Evolutionary conservation across 1,140 invertebrate species (phyloP).

Genomic region (Panagrolaimus sp.): DNA sequence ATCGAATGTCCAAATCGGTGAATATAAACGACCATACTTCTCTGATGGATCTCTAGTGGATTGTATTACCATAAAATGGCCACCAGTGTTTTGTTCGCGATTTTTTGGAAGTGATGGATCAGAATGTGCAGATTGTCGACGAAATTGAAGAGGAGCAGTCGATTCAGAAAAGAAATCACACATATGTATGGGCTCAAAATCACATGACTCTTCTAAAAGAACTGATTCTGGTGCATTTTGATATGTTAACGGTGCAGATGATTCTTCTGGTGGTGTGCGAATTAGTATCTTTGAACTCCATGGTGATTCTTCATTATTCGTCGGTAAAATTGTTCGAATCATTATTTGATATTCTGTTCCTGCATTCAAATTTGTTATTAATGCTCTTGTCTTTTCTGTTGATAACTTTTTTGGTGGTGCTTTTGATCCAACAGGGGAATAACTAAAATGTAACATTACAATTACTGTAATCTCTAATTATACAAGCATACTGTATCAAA

Average conservation of each 20-base stretch:
- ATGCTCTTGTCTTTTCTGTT: conserved; percentile 21
- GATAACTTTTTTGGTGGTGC: conserved; percentile 24
- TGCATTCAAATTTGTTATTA: conserved; percentile 23
- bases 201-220: not conserved
- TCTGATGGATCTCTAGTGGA: conserved; percentile 13
- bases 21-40: conserved; percentile 28
- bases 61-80: conserved; percentile 32
- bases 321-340: conserved; percentile 30
- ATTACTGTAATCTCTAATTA: too few species aligned
- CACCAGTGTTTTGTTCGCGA: not conserved
- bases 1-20: conserved; percentile 32
- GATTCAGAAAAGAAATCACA: conserved; percentile 18
- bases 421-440: too few species aligned
- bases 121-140: conserved; percentile 8
- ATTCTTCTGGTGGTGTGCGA: not conserved
- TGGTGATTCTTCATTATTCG: conserved; percentile 30
- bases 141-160: conserved; percentile 17
- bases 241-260: not conserved
- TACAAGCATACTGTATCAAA: conserved; percentile 27
- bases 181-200: conserved; percentile 13
- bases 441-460: too few species aligned
- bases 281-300: conserved; percentile 37
- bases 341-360: conserved; percentile 32
- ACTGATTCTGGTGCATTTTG: not conserved
- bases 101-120: not conserved